phyloP scores from a whole-genome alignment of 2,113 vertebrate genomes.

The Lophotis ruficrista region DNA sequence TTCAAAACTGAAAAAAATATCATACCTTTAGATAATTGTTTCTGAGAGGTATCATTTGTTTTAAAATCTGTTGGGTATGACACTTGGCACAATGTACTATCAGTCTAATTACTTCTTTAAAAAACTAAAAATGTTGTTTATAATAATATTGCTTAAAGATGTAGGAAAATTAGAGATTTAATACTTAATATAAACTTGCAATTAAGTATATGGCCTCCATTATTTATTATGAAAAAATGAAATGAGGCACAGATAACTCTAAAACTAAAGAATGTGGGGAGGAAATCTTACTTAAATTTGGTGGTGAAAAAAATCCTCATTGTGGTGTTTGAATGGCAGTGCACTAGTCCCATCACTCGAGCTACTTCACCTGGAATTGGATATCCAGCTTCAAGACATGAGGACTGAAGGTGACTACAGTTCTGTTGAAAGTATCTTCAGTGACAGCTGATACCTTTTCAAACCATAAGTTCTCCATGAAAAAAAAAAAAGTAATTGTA shows the following conservation, averaged over 20 bases:
- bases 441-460: not conserved
- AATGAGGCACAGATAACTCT: not conserved
- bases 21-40: not conserved
- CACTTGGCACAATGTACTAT: not conserved
- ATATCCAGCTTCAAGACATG: not conserved
- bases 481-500: not conserved
- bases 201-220: not conserved
- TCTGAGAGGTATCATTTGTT: not conserved
- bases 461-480: not conserved
- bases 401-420: not conserved
- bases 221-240: not conserved
- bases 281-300: not conserved
- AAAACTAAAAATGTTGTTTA: not conserved
- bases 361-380: not conserved
- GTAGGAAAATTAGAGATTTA: not conserved
- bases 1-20: not conserved
- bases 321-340: not conserved
- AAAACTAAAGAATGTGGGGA: not conserved
- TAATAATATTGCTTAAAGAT: not conserved
- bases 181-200: not conserved
- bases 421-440: not conserved
- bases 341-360: not conserved
- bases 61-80: not conserved
- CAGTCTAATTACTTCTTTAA: not conserved
- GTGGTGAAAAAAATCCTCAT: not conserved